Conservation (phyloP, 2,113 vertebrate genomes). For the Silurus meridionalis region DNA sequence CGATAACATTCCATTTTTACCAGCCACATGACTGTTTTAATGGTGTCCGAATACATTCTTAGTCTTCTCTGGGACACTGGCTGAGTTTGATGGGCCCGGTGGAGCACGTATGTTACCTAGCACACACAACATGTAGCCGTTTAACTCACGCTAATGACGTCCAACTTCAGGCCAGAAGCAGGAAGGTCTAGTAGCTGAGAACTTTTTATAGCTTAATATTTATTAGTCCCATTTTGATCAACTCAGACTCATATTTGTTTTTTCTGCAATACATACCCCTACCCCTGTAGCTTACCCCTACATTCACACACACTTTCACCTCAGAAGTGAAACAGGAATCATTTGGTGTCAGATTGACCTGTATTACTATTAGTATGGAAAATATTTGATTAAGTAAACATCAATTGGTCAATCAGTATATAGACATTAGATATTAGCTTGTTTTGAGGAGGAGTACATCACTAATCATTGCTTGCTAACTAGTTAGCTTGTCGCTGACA, state of each 20-base stretch:
- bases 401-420: neutral
- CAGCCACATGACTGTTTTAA: conserved; percentile 43
- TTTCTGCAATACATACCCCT: neutral
- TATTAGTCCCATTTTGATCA: neutral
- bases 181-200: neutral
- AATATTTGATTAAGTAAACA: neutral
- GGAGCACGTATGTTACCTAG: conserved; percentile 46
- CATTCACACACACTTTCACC: neutral
- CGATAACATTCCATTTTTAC: conserved; percentile 54
- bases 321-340: neutral
- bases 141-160: conserved; percentile 17
- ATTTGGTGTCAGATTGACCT: neutral
- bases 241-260: neutral
- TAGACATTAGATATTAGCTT: neutral
- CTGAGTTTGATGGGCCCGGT: conserved; percentile 43
- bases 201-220: neutral
- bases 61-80: conserved; percentile 49
- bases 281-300: neutral
- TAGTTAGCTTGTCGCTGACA: neutral
- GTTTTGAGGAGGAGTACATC: neutral
- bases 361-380: neutral
- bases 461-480: neutral
- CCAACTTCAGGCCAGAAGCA: neutral
- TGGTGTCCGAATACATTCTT: conserved; percentile 24
- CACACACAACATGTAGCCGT: conserved; percentile 19